These are phyloP conservation scores for Petrocephalus microphthalmus DNA, from an alignment of 2,113 vertebrate genomes.

Conservation along the genomic window DNA sequence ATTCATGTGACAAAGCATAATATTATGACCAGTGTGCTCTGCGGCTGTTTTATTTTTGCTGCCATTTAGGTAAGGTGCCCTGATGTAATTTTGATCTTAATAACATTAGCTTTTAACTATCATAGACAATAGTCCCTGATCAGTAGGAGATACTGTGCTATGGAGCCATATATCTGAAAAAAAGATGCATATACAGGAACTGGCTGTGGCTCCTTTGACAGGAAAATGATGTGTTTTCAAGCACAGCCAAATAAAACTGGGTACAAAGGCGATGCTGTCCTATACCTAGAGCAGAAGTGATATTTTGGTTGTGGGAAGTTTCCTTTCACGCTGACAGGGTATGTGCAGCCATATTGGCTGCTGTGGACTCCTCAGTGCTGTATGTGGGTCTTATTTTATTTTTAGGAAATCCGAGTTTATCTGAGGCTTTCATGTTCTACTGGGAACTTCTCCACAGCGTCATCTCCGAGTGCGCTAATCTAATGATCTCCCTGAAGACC, in stretches of 20 bases:
- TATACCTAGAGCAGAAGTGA: background rate
- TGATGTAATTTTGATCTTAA: background rate
- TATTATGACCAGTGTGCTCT: background rate
- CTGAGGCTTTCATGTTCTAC: conserved; percentile 44
- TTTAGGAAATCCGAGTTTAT: conserved; percentile 32
- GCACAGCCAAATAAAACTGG: background rate
- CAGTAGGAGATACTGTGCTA: background rate
- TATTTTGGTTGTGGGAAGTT: background rate
- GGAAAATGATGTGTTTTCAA: background rate
- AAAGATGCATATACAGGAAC: background rate
- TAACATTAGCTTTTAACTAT: background rate
- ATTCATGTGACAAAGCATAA: background rate
- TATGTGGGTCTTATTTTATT: conserved; percentile 1
- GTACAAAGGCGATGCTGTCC: background rate
- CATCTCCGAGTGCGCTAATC: conserved; percentile 31
- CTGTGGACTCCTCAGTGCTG: background rate
- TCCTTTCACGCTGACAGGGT: background rate
- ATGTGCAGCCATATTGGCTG: background rate
- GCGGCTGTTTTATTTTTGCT: background rate
- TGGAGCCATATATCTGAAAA: background rate
- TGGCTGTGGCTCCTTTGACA: background rate
- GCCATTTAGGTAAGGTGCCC: background rate
- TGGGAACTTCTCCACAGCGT: conserved; percentile 35
- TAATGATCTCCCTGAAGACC: conserved; percentile 56
- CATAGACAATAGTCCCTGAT: background rate